Percentiles rank a stretch among this genome's conserved stretches.
Conservation (phyloP, 2,797 vertebrate genomes). For the Nannoperca australis region DNA sequence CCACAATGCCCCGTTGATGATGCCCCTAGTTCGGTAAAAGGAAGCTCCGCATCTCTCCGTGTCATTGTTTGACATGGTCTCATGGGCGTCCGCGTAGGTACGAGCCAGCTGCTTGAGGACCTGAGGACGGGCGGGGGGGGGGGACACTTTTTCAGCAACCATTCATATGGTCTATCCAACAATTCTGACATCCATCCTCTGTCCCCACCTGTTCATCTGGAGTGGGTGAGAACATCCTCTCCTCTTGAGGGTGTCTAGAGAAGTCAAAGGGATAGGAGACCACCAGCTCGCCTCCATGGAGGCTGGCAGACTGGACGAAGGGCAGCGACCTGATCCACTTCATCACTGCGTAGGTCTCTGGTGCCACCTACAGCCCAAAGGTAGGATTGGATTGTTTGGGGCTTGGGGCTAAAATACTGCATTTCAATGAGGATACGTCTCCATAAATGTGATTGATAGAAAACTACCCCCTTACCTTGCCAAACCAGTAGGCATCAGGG, state of each 20-base stretch:
- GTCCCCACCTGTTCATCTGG: slow-evolving; percentile 93
- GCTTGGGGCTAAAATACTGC: background rate
- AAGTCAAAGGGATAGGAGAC: slow-evolving; percentile 97
- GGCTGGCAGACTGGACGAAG: slow-evolving; percentile 94
- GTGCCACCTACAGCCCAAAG: slow-evolving; percentile 89
- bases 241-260: slow-evolving; percentile 91
- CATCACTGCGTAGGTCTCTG: slow-evolving; percentile 97
- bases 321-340: slow-evolving; percentile 93
- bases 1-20: slow-evolving; percentile 97
- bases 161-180: background rate
- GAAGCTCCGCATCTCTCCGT: slow-evolving; percentile 93
- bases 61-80: slow-evolving; percentile 92
- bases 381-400: background rate
- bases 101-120: slow-evolving; percentile 92
- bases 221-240: slow-evolving; percentile 94
- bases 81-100: slow-evolving; percentile 92
- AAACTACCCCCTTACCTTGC: slow-evolving; percentile 87
- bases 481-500: slow-evolving; percentile 94
- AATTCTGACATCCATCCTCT: background rate
- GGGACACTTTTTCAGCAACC: background rate
- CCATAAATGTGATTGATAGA: background rate
- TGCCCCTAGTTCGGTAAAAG: slow-evolving; percentile 89
- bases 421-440: background rate
- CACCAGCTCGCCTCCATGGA: slow-evolving; percentile 96
- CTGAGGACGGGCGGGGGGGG: slow-evolving; percentile 73